Conservation (phyloP, 2,797 vertebrate genomes). For the Sebastes itinus region DNA sequence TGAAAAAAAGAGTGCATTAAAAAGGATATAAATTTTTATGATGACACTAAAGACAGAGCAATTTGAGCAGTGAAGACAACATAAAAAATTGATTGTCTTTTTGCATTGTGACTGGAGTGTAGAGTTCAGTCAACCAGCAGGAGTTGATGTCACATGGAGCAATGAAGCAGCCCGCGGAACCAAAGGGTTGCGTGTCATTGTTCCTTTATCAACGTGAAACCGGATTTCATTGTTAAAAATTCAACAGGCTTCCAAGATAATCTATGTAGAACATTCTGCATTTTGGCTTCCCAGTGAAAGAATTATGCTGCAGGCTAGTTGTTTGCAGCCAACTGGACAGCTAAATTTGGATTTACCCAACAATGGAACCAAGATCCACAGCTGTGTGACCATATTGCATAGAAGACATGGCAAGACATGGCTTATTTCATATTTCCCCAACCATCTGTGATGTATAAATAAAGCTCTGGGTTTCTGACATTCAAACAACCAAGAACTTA, state of each 20-base stretch:
- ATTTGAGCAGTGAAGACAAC: neutral
- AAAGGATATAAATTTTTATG: neutral
- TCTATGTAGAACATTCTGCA: conserved; percentile 67
- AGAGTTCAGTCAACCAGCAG: neutral
- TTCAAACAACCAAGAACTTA: conserved; percentile 32
- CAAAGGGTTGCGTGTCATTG: conserved; percentile 17
- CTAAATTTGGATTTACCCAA: conserved; percentile 73
- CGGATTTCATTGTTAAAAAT: conserved; percentile 55
- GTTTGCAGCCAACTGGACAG: conserved; percentile 75
- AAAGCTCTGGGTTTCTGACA: conserved; percentile 51
- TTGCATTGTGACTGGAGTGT: neutral
- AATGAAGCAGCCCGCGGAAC: neutral
- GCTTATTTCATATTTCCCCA: conserved; percentile 63
- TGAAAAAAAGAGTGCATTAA: neutral
- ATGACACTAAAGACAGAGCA: neutral
- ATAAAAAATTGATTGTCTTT: neutral
- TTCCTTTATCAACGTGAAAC: conserved; percentile 40
- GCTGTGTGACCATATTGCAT: conserved; percentile 77
- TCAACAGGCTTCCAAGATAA: conserved; percentile 59
- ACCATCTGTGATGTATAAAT: conserved; percentile 70
- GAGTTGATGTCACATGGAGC: neutral
- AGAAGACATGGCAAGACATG: conserved; percentile 60
- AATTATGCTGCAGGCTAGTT: conserved; percentile 70
- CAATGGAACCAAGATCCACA: conserved; percentile 73
- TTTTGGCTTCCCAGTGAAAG: conserved; percentile 63